Evolutionary conservation across 1,140 invertebrate species (phyloP), one percentile per base, ranked within the genome.

Genomic region (Pseudomyrmex concolor): DNA sequence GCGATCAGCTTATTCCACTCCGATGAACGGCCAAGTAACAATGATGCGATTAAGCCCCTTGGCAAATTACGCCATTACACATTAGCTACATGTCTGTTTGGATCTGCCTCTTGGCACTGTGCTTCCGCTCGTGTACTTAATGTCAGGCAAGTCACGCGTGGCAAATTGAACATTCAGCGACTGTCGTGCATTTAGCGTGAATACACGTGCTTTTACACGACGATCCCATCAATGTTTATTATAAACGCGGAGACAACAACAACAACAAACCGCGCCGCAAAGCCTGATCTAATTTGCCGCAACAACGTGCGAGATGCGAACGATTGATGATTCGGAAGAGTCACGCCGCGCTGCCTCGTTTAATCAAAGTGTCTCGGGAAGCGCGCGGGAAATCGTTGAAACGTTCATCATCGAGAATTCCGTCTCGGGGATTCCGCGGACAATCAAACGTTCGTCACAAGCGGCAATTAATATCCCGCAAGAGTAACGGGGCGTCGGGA

Each of bases 1-100:
- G 89, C 90, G 91, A 94, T 94, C 91, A 90, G 92, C 93, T 94
- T 93, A 94, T 94, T 94, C 92, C 91, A 90, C 90, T 86, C 89
- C 87, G 92, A 77, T 93, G 91, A 86, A 91, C 89, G 86, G 82
- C 85, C 90, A 91, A 94, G 89, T 91, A 94, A 93, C 92, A 92
- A 91, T 93, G 90, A 94, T 93, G 92, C 89, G 93, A 93, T 94
- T 93, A 94, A 92, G 89, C 87, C 88, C 86, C 86, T 90, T 90
- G 89, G 92, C 90, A 91, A 92, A 92, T 93, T 92, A 92, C 89
- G 90, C 90, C 91, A 91, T 92, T 92, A 91, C 90, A 86, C 90
- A 89, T 92, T 92, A 91, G 89, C 81, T 86, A 86, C 89, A 90
- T 88, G 88, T 90, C 88, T 87, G 81, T 89, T 91, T 90, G 86